phyloP scores from a whole-genome alignment of 2,888 invertebrate species.

The Phyllotreta cruciferae region DNA sequence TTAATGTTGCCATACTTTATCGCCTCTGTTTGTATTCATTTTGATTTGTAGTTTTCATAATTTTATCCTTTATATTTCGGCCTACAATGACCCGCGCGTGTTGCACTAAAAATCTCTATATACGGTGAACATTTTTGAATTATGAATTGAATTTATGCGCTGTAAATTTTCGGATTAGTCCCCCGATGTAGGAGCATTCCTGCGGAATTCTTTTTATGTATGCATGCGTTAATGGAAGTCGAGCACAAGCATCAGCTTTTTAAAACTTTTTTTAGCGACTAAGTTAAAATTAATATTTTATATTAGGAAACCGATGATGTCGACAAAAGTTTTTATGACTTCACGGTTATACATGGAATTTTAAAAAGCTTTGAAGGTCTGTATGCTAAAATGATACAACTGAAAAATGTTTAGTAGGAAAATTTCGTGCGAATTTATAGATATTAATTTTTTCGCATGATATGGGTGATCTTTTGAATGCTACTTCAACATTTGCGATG shows the following conservation, averaged over 20 bases:
- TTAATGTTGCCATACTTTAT: conserved; percentile 53
- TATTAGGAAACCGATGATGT: conserved; percentile 1
- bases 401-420: neutral
- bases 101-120: conserved; percentile 33
- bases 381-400: neutral
- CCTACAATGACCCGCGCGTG: conserved; percentile 33
- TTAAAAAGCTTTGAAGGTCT: conserved; percentile 7
- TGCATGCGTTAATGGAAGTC: conserved; percentile 20
- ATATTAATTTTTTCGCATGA: no score
- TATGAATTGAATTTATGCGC: conserved; percentile 32
- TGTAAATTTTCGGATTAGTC: conserved; percentile 30
- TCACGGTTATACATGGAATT: neutral
- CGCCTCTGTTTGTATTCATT: conserved; percentile 50
- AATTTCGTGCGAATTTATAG: no score
- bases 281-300: conserved; percentile 13
- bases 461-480: no score
- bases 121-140: conserved; percentile 31
- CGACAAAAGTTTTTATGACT: neutral
- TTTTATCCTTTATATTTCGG: conserved; percentile 42
- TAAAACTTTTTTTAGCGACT: conserved; percentile 3
- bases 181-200: conserved; percentile 31
- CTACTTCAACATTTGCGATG: no score
- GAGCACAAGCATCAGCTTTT: conserved; percentile 5
- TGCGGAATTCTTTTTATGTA: conserved; percentile 24
- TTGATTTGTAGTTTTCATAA: conserved; percentile 55